A percentile compares a stretch with the other conserved stretches of the same genome.
These are phyloP conservation scores for rabbit (Oryctolagus cuniculus) DNA, from an alignment of 2,113 vertebrate species.

Conservation along the genomic window DNA sequence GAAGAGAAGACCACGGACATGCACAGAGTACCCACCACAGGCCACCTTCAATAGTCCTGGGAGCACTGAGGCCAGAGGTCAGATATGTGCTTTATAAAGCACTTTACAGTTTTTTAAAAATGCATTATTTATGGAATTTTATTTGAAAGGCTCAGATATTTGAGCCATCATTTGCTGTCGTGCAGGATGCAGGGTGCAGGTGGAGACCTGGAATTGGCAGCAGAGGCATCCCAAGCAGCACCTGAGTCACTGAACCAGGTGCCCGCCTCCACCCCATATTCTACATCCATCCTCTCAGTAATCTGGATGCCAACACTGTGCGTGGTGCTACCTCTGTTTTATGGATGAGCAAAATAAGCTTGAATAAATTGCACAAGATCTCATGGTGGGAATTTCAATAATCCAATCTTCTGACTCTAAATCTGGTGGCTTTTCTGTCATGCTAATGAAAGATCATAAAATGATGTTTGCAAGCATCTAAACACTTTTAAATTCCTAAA, in stretches of 20 bases:
- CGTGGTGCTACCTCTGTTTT: neutral
- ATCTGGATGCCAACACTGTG: neutral
- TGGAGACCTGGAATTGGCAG: too few species aligned
- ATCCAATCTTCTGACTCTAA: neutral
- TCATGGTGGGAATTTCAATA: neutral
- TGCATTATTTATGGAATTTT: too few species aligned
- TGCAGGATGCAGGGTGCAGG: too few species aligned
- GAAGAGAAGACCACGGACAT: neutral
- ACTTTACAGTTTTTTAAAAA: neutral
- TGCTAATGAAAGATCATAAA: neutral
- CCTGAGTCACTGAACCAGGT: too few species aligned
- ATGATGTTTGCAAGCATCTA: neutral
- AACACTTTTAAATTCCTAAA: conserved; percentile 13
- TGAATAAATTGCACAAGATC: neutral
- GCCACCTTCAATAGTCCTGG: neutral
- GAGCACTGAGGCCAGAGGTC: neutral
- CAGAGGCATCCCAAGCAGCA: too few species aligned
- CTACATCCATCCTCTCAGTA: neutral
- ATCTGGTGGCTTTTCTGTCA: neutral
- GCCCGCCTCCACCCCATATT: too few species aligned
- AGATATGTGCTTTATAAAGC: neutral
- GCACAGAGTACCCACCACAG: too few species aligned
- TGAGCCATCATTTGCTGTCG: too few species aligned
- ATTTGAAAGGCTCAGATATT: too few species aligned
- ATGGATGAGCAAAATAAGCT: neutral